Evolutionary conservation across 2,113 vertebrate genomes (phyloP), one percentile per base, ranked within the genome.

Genomic region (Xenopus borealis): DNA sequence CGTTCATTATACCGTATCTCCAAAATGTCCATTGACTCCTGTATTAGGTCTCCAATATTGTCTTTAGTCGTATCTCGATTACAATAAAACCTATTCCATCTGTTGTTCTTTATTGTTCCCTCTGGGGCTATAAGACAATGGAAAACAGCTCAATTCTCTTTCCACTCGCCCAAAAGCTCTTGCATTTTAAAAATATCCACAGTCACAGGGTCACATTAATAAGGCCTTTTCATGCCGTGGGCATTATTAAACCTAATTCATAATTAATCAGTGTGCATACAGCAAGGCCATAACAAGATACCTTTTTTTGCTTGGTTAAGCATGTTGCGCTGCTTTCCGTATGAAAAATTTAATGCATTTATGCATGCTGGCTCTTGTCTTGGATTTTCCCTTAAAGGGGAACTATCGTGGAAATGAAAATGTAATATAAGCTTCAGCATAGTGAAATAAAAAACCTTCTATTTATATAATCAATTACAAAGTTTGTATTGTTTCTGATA

Each of bases 171-270:
- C 47, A n/a, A n/a, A 57, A 58, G 30, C n/a, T 8, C 16, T 30
- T 40, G 11, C 65, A 68, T 62, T 68, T 69, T 62, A 67, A 69
- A 69, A 14, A 75, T 69, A 65, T 53, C 65, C 53, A 52, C 33
- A 62, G 66, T 62, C 73, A 27, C 23, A 27, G 23, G 23, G 23
- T 27, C 23, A 33, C 44, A 69, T 44, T 69, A 67, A 62, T 52
- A 62, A 53, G 46, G 66, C 57, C 73, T 44, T 75, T 68, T 62
- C 18, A 62, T 69, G 66, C 66, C 58, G 33, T 12, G 58, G 66
- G 66, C 73, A 69, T 62, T 75, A 69, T 75, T 69, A 69, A 68
- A 75, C 58, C 65, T 75, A 69, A 75, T 75, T 75, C 61, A 69
- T 75, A 53, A 75, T 75, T 75, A 75, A 75, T 75, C 61, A 59